Evolutionary conservation across 2,797 vertebrate species (phyloP), one percentile per base, ranked within the genome.

Genomic region (Diplodus sargus): DNA sequence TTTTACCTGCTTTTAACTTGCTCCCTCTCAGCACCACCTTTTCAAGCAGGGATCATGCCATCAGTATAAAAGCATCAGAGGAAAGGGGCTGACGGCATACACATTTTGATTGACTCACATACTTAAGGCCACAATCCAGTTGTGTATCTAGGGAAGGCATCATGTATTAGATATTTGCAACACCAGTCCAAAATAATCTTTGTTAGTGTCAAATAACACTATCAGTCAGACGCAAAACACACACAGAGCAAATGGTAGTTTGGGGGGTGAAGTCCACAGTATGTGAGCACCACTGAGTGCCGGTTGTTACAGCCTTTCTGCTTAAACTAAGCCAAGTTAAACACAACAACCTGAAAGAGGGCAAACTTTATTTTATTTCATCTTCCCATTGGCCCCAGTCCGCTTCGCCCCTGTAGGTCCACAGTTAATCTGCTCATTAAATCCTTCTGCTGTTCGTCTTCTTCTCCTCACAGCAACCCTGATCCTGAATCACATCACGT

Each of bases 241-340:
- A 62, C 60, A 76, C 18, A 51, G 20, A 61, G 39, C 39, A 20
- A 8, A 2, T 8, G 14, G 12, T n/a, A 28, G 25, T 42, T 88
- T 70, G 43, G 17, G 25, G 77, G 42, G 43, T 72, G 8, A 70
- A 68, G 68, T 85, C 42, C 71, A 78, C 22, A 25, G 17, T 60
- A 3, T 30, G 56, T 65, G 11, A 8, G 61, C 17, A 34, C 2
- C 17, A n/a, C 25, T 11, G 16, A 25, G 20, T 61, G 69, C 56
- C 51, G 2, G 0, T 53, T 48, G 53, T 51, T 58, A 45, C 16
- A 53, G 45, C 20, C 53, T 53, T 43, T 76, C 48, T 61, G 56
- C 45, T 34, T 7, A 52, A 54, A 52, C 43, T 59, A n/a, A 71
- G 65, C 69, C 69, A 70, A 59, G 23, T 77, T 65, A 70, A 63